A percentile compares a stretch with the other conserved stretches of the same genome.
Evolutionary conservation across 2,797 vertebrate genomes (phyloP).

Genomic region (Gadopsis bispinosus): DNA sequence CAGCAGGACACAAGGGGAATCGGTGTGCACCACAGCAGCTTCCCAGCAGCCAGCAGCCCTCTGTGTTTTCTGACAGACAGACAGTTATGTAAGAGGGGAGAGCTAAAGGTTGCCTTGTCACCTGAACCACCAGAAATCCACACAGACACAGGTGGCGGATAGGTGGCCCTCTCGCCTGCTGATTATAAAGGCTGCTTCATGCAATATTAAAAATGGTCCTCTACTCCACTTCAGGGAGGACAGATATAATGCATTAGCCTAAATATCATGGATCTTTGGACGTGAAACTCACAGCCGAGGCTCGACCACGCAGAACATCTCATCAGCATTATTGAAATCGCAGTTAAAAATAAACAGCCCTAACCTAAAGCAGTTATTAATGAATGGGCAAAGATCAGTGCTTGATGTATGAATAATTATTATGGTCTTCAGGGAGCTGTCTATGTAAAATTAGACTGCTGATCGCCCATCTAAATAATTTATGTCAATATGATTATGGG

Average conservation of each 20-base stretch:
- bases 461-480: conserved; percentile 78
- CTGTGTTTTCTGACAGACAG: conserved; percentile 70
- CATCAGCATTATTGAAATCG: conserved; percentile 57
- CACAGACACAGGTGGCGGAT: conserved; percentile 50
- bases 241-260: conserved; percentile 35
- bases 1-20: conserved; percentile 47
- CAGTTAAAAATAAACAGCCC: conserved; percentile 66
- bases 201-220: conserved; percentile 65
- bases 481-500: conserved; percentile 62
- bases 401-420: conserved; percentile 77
- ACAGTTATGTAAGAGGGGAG: conserved; percentile 76
- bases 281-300: conserved; percentile 14
- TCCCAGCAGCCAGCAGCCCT: conserved; percentile 53
- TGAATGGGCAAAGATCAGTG: conserved; percentile 71
- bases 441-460: conserved; percentile 73
- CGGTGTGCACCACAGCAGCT: conserved; percentile 48
- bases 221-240: conserved; percentile 35
- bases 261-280: conserved; percentile 44
- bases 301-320: conserved; percentile 46
- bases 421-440: conserved; percentile 67
- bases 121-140: conserved; percentile 71
- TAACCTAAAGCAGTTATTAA: conserved; percentile 74
- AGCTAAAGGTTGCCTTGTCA: conserved; percentile 78
- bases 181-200: conserved; percentile 68
- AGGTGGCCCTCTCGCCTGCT: conserved; percentile 65